phyloP scores from a whole-genome alignment of 2,888 invertebrate genomes.

The Drosophila heteroneura region DNA sequence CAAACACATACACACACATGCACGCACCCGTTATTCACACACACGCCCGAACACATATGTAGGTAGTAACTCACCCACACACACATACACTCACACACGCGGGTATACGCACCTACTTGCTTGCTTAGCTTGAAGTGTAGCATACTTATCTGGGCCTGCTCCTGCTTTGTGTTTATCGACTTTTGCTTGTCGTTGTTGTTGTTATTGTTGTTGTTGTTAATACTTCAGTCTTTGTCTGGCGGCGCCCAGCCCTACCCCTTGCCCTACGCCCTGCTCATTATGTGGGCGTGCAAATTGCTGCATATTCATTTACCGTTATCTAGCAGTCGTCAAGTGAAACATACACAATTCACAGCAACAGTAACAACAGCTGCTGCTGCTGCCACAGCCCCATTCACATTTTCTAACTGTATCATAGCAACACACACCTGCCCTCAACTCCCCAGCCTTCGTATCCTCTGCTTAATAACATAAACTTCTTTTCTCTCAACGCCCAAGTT shows the following conservation, averaged over 20 bases:
- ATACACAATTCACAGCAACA: conserved; percentile 63
- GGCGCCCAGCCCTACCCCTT: conserved; percentile 6
- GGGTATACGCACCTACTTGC: conserved; percentile 5
- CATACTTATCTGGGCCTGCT: conserved; percentile 73
- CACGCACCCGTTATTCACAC: conserved; percentile 12
- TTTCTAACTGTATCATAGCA: conserved; percentile 32
- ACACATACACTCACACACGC: conserved; percentile 3
- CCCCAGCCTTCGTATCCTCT: conserved; percentile 25
- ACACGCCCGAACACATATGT: conserved; percentile 7
- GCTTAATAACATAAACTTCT: conserved; percentile 81
- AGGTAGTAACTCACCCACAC: conserved; percentile 25
- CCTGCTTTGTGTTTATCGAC: conserved; percentile 80
- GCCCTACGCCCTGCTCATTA: conserved; percentile 62
- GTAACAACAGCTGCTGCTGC: conserved; percentile 56
- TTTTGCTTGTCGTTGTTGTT: conserved; percentile 70
- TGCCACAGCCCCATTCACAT: background rate
- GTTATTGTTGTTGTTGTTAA: conserved; percentile 60
- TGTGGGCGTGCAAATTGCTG: conserved; percentile 82
- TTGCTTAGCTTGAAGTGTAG: conserved; percentile 56
- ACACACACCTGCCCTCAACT: conserved; percentile 8
- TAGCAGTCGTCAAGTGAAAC: conserved; percentile 76
- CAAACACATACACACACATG: conserved; percentile 42
- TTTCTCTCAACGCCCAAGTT: conserved; percentile 68
- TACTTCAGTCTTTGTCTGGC: conserved; percentile 66
- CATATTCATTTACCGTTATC: conserved; percentile 82